Percentiles rank a stretch among this genome's conserved stretches.
Conservation (phyloP, 37 sponge, comb jelly and placozoan genomes). For the Tethya wilhelma region DNA sequence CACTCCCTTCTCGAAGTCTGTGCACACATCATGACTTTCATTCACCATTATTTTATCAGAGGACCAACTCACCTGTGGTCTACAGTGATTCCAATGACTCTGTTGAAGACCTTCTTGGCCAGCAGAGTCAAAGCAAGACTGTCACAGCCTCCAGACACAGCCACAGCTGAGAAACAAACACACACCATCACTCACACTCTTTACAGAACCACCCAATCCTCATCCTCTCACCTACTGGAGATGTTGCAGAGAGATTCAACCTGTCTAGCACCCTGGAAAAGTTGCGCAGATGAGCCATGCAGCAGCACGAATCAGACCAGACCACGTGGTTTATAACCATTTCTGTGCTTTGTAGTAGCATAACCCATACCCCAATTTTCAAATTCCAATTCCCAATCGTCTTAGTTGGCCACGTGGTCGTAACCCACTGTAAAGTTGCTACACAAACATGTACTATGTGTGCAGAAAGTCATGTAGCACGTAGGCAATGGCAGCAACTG, state of each 20-base stretch:
- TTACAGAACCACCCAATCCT: background rate
- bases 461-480: too few species aligned
- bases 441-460: too few species aligned
- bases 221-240: constrained; percentile 11
- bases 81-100: constrained; percentile 59
- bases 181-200: too few species aligned
- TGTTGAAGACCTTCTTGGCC: constrained; percentile 45
- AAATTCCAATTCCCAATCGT: too few species aligned
- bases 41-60: background rate
- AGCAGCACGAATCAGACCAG: too few species aligned
- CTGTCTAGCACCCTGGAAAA: background rate
- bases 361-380: too few species aligned
- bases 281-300: too few species aligned
- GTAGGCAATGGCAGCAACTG: too few species aligned
- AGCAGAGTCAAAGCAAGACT: constrained; percentile 68
- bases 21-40: background rate
- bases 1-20: constrained; percentile 50
- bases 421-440: too few species aligned
- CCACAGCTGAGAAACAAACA: constrained; percentile 41
- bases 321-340: too few species aligned
- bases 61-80: constrained; percentile 59
- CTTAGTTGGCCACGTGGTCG: too few species aligned
- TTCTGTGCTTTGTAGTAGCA: too few species aligned
- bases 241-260: background rate
- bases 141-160: constrained; percentile 82